These are phyloP conservation scores for Probaryconus sp. DNA, from an alignment of 1,140 invertebrate species.

Conservation along the genomic window DNA sequence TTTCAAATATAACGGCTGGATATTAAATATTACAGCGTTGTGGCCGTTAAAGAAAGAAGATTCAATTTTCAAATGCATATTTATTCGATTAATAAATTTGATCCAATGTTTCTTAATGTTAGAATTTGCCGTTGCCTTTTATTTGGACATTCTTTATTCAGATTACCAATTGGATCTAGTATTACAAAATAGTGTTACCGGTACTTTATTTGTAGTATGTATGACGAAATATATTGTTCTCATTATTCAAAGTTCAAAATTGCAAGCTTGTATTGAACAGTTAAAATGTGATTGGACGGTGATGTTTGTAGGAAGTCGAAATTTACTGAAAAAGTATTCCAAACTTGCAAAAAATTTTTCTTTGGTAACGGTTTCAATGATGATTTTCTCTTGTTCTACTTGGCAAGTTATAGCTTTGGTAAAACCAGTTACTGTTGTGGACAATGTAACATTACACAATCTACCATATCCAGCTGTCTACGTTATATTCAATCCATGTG, in stretches of 20 bases:
- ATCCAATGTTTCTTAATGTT: conserved; percentile 3
- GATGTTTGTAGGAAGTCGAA: conserved; percentile 6
- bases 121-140: conserved; percentile 1
- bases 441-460: too few relatives aligned
- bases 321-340: too few relatives aligned
- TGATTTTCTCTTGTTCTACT: too few relatives aligned
- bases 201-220: not conserved
- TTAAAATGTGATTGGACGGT: conserved; percentile 9
- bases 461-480: too few relatives aligned
- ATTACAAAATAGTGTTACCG: not conserved
- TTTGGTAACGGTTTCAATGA: too few relatives aligned
- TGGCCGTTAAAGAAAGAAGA: not conserved
- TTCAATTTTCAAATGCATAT: not conserved
- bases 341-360: too few relatives aligned
- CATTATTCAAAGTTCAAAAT: not conserved
- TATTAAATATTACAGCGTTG: conserved; percentile 5
- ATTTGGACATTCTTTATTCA: conserved; percentile 2
- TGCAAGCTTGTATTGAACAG: conserved; percentile 6
- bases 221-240: conserved; percentile 10
- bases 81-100: not conserved
- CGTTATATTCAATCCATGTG: too few relatives aligned
- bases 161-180: not conserved
- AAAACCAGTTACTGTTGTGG: too few relatives aligned
- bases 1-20: not conserved
- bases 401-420: too few relatives aligned